Conservation (phyloP, 2,888 invertebrate species). For the Theretra japonica region DNA sequence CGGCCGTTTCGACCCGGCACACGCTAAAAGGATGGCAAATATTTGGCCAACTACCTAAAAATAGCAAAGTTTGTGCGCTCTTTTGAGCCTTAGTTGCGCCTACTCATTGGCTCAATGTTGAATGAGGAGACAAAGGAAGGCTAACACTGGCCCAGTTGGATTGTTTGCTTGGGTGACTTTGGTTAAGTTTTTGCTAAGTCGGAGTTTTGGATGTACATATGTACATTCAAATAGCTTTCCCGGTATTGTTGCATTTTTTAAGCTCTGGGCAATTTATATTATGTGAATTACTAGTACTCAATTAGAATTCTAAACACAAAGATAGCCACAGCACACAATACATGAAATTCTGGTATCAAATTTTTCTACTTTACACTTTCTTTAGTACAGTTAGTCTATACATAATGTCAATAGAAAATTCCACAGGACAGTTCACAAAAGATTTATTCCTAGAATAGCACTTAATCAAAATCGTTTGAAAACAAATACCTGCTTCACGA, state of each 20-base stretch:
- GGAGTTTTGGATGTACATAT: not conserved
- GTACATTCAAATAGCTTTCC: not conserved
- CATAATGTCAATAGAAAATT: too few species aligned
- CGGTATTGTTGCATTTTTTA: not conserved
- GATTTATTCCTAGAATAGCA: not conserved
- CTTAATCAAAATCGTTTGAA: not conserved
- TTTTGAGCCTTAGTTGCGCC: conserved; percentile 1
- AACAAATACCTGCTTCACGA: not conserved
- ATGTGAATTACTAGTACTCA: too few species aligned
- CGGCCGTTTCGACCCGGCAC: conserved; percentile 35
- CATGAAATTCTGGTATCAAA: too few species aligned
- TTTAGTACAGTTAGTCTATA: too few species aligned
- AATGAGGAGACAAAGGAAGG: conserved; percentile 13
- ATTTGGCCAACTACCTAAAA: conserved; percentile 28
- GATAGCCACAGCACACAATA: too few species aligned
- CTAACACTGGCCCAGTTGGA: conserved; percentile 9
- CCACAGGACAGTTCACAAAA: not conserved
- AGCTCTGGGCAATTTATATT: too few species aligned
- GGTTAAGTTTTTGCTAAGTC: not conserved
- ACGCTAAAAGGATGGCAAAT: conserved; percentile 44
- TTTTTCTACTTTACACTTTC: too few species aligned
- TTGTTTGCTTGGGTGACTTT: conserved; percentile 2
- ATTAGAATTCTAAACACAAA: too few species aligned
- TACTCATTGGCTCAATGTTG: conserved; percentile 6
- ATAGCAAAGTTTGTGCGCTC: conserved; percentile 6